phyloP scores from a whole-genome alignment of 2,113 vertebrate genomes.

The Nothobranchius kuhntae region DNA sequence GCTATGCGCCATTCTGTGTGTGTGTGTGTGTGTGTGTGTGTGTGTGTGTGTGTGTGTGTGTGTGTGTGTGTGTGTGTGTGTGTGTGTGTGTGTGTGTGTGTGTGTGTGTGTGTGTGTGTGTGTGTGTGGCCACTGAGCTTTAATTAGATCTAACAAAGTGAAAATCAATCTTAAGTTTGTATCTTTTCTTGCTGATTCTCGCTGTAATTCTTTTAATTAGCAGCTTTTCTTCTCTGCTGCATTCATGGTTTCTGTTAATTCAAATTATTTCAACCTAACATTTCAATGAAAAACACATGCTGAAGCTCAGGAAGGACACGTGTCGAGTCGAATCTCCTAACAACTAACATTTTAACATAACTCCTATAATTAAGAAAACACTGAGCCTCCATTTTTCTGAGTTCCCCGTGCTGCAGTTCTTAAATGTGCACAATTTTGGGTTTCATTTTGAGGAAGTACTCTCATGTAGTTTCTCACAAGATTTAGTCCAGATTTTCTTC shows the following conservation, averaged over 20 bases:
- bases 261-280: not conserved
- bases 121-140: not conserved
- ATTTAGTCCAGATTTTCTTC: not conserved
- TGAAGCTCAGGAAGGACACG: not conserved
- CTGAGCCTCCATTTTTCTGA: not conserved
- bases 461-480: not conserved
- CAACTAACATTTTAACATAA: not conserved
- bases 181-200: not conserved
- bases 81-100: too few relatives aligned
- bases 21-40: not conserved
- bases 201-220: not conserved
- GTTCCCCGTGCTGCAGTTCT: not conserved
- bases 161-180: not conserved
- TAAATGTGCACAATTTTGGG: not conserved
- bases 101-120: not conserved
- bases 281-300: conserved; percentile 1
- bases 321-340: not conserved
- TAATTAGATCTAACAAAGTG: conserved; percentile 9
- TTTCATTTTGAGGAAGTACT: not conserved
- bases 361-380: too few relatives aligned
- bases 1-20: not conserved
- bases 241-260: not conserved
- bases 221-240: conserved; percentile 1
- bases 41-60: not conserved
- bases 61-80: not conserved